Conservation (phyloP, 2,113 vertebrate species). For the Labeo catla region DNA sequence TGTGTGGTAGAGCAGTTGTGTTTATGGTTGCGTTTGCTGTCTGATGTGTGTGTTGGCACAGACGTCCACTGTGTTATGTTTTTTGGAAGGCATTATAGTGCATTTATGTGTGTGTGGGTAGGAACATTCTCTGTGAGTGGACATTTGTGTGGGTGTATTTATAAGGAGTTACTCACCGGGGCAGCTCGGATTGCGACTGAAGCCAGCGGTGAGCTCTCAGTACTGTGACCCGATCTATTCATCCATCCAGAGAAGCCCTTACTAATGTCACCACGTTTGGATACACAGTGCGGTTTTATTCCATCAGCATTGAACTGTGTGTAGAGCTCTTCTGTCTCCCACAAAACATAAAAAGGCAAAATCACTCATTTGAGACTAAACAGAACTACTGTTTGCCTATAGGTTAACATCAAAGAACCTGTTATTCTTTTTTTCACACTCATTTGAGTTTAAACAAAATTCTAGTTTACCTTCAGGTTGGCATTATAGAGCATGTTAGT, state of each 20-base stretch:
- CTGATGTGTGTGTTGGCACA: slow-evolving; percentile 3
- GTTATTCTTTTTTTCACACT: neutral
- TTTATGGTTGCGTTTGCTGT: neutral
- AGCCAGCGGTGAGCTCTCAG: slow-evolving; percentile 7
- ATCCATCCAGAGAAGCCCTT: slow-evolving; percentile 19
- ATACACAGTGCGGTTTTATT: neutral
- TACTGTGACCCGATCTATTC: slow-evolving; percentile 9
- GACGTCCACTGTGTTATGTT: neutral
- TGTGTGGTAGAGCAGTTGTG: neutral
- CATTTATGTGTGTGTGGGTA: neutral
- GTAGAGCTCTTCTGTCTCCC: slow-evolving; percentile 5
- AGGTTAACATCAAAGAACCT: neutral
- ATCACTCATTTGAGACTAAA: slow-evolving; percentile 2
- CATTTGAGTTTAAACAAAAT: slow-evolving; percentile 14
- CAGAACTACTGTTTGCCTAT: neutral
- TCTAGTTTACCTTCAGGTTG: neutral
- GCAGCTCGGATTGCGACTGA: slow-evolving; percentile 37
- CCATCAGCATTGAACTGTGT: neutral
- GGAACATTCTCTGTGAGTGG: neutral
- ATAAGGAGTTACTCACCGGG: slow-evolving; percentile 18
- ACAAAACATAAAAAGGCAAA: neutral
- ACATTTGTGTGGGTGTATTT: slow-evolving; percentile 38
- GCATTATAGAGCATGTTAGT: neutral
- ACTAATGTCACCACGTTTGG: slow-evolving; percentile 32
- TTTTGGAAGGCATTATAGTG: neutral